Base-by-base conservation (phyloP, 1,140 invertebrate genomes). In the Trialeurodes vaporariorum region DNA sequence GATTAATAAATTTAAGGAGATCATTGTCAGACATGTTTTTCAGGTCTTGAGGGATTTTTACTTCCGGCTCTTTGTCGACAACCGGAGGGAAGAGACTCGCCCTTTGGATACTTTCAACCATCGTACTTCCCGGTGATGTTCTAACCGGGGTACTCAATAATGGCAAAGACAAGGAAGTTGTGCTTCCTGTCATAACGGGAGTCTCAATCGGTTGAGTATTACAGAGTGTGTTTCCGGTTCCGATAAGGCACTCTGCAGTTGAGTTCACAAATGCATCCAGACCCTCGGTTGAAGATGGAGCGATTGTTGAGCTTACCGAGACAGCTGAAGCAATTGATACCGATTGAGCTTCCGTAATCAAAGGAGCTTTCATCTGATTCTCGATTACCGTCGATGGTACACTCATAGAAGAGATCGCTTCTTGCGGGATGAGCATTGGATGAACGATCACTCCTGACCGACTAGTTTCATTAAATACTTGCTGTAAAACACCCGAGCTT, bases 21-120 rank as follows among this genome's bases (percentile, higher is more conserved):
- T 93, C 90, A 76, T 88, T 87, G 73, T 92, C 90, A 64, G 88
- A 90, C 85, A 93, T 90, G 63, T 87, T 85, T 23, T 87, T 88
- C 67, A 93, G 80, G 26, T 89, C 86, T 75, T 88, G 87, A 1
- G 85, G 82, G 69, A 87, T 71, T 17, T 67, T 69, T 59, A 70
- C 71, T 24, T 69, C 68, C 13, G 64, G 64, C 34, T 71, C 70
- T 61, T 69, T 70, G 22, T 65, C 49, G 1, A 59, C 26, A 23
- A 67, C 34, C 22, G 58, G 25, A 34, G 68, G 61, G 26, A 9
- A 49, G 5, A 49, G 17, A 49, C 5, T 49, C 5, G 34, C 17
- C 5, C 34, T 49, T 17, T 49, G 34, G 34, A 49, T 5, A 17
- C 34, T 49, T 5, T 5, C 34, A 49, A 49, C 34, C 34, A 49